phyloP scores from a whole-genome alignment of 2,113 vertebrate species.

The Raja brachyura region DNA sequence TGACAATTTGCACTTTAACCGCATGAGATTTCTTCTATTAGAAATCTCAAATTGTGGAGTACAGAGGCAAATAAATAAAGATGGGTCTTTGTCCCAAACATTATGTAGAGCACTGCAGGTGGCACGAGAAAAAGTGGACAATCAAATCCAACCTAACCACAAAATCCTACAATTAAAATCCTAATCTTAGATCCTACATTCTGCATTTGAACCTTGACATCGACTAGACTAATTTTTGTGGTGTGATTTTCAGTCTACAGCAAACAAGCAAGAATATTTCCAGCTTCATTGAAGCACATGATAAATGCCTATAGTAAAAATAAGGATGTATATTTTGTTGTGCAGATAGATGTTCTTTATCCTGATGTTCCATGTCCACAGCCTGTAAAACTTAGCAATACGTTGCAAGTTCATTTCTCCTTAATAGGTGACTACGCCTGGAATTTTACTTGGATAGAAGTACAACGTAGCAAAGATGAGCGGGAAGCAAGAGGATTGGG shows the following conservation, averaged over 20 bases:
- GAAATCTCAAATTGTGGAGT: no score
- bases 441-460: not conserved
- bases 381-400: not conserved
- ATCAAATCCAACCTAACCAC: not conserved
- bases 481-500: no score
- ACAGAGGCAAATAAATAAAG: no score
- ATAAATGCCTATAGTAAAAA: not conserved
- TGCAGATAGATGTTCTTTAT: not conserved
- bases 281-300: not conserved
- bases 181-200: not conserved
- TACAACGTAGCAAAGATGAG: no score
- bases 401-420: not conserved
- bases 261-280: not conserved
- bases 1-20: no score
- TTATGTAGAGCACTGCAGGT: not conserved
- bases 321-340: not conserved
- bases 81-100: no score
- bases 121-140: not conserved
- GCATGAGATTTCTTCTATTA: no score
- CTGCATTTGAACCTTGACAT: not conserved
- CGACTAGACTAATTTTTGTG: not conserved
- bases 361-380: not conserved
- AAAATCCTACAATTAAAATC: not conserved
- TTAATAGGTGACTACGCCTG: not conserved
- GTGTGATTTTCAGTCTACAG: not conserved